phyloP scores from a whole-genome alignment of 1,140 invertebrate species.

The Dendrolimus kikuchii region DNA sequence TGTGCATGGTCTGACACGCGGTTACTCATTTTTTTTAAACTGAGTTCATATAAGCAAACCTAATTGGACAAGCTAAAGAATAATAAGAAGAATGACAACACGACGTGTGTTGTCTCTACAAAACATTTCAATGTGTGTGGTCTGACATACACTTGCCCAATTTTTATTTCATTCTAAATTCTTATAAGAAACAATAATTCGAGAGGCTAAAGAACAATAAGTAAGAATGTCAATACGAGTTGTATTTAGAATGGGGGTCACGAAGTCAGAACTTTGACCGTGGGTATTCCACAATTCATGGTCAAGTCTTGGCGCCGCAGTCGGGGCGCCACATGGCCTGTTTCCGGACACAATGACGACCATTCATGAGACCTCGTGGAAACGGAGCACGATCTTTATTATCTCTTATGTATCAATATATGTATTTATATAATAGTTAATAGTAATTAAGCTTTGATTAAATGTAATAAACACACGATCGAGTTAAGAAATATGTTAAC shows the following conservation, averaged over 20 bases:
- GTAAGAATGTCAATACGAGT: constrained; percentile 15
- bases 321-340: constrained; percentile 33
- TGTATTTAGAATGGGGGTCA: constrained; percentile 39
- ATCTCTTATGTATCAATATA: constrained; percentile 20
- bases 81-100: too few relatives aligned
- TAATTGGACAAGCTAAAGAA: too few relatives aligned
- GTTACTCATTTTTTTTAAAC: too few relatives aligned
- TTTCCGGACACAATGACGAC: constrained; percentile 39
- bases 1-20: too few relatives aligned
- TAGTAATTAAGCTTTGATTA: too few relatives aligned
- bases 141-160: too few relatives aligned
- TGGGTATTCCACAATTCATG: constrained; percentile 46
- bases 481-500: too few relatives aligned
- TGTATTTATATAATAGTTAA: constrained; percentile 4
- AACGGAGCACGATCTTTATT: constrained; percentile 33
- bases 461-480: too few relatives aligned
- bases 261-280: constrained; percentile 44
- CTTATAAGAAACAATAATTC: constrained; percentile 4
- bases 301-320: constrained; percentile 41
- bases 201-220: constrained; percentile 7
- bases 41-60: too few relatives aligned
- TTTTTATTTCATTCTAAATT: too few relatives aligned
- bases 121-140: too few relatives aligned
- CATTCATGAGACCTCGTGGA: constrained; percentile 38
- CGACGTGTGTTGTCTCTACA: too few relatives aligned